Conservation (phyloP, 2,797 vertebrate species). For the Molothrus ater region DNA sequence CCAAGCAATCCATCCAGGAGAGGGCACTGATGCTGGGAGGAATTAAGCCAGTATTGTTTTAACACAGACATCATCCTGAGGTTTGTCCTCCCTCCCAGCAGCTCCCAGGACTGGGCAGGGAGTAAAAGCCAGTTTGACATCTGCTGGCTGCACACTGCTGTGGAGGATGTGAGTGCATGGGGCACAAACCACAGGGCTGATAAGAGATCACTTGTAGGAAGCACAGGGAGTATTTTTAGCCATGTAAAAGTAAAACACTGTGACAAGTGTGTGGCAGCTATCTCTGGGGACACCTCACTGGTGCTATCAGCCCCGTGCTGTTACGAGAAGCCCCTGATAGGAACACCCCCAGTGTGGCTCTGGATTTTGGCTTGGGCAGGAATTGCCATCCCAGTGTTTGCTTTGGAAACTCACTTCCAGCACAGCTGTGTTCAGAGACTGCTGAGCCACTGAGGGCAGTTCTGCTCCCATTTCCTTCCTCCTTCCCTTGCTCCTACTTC, state of each 20-base stretch:
- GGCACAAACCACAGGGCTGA: constrained; percentile 41
- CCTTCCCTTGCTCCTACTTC: not conserved
- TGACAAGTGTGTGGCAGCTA: not conserved
- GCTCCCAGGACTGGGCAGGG: not conserved
- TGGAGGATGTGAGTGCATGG: constrained; percentile 17
- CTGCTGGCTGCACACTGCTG: not conserved
- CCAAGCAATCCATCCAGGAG: constrained; percentile 32
- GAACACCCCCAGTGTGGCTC: not conserved
- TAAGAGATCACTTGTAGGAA: constrained; percentile 55
- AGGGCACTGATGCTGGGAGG: not conserved
- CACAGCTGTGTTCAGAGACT: not conserved
- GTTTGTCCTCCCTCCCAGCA: not conserved
- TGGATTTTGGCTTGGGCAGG: not conserved
- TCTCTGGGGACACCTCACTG: not conserved
- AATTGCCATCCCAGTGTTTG: not conserved
- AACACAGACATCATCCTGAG: not conserved
- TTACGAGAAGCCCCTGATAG: not conserved
- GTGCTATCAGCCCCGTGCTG: not conserved
- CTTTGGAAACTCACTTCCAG: not conserved
- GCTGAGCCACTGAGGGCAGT: not conserved
- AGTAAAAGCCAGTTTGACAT: not conserved
- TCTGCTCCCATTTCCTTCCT: not conserved
- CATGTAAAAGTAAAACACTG: not conserved
- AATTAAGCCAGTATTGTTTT: not conserved
- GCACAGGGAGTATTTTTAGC: constrained; percentile 40